These are phyloP conservation scores for Pseudococcus jackbeardsleyi DNA, from an alignment of 2,888 invertebrate species.

Conservation along the genomic window DNA sequence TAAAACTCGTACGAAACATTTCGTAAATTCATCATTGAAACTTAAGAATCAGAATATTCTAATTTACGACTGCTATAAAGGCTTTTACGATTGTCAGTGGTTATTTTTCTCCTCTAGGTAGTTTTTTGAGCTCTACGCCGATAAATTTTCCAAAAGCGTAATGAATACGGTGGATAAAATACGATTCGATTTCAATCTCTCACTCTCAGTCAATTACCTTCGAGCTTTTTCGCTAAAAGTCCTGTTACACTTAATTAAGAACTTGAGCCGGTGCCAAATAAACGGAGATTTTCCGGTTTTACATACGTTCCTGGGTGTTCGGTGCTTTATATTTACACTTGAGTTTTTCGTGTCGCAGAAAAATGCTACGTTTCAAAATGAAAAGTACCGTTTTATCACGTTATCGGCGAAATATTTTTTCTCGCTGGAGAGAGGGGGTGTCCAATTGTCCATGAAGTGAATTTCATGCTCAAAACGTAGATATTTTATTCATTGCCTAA, in stretches of 20 bases:
- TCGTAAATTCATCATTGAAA: constrained; percentile 53
- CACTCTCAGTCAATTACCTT: background rate
- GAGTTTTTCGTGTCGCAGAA: background rate
- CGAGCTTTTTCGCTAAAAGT: background rate
- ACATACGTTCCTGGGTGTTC: constrained; percentile 3
- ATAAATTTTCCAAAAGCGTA: background rate
- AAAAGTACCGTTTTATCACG: background rate
- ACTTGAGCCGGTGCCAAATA: constrained; percentile 14
- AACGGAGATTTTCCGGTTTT: constrained; percentile 25
- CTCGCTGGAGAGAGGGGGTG: too few relatives aligned
- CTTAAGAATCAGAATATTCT: constrained; percentile 51
- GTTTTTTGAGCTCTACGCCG: background rate
- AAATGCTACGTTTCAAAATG: background rate
- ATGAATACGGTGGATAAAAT: background rate
- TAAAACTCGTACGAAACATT: constrained; percentile 45
- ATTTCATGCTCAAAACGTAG: too few relatives aligned
- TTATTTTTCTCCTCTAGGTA: constrained; percentile 3
- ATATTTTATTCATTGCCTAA: too few relatives aligned
- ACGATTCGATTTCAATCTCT: background rate
- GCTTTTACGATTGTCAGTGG: constrained; percentile 41
- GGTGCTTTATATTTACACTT: background rate
- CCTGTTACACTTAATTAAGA: constrained; percentile 43
- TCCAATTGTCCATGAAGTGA: too few relatives aligned
- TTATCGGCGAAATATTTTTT: background rate
- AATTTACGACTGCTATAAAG: constrained; percentile 52